These are phyloP conservation scores for Cheilosia variabilis DNA, from an alignment of 2,888 invertebrate genomes.

Conservation along the genomic window DNA sequence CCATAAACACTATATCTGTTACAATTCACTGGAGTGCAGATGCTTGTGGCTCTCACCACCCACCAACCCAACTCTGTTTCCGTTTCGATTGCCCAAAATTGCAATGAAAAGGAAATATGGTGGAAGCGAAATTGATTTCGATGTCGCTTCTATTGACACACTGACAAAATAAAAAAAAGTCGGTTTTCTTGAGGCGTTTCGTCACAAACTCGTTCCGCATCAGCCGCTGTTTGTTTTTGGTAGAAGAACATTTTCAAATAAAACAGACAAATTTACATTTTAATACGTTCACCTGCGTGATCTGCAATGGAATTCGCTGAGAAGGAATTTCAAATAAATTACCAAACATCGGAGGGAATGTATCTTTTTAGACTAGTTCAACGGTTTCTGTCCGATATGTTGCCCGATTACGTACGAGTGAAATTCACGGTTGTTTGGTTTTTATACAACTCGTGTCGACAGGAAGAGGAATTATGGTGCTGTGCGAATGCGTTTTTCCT, in stretches of 20 bases:
- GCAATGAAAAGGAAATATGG: background rate
- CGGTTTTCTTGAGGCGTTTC: background rate
- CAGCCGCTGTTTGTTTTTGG: slow-evolving; percentile 2
- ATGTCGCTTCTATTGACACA: slow-evolving; percentile 10
- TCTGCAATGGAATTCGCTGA: slow-evolving; percentile 2
- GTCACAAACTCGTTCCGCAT: background rate
- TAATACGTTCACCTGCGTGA: slow-evolving; percentile 11
- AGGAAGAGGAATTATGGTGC: slow-evolving; percentile 28
- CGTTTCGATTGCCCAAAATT: background rate
- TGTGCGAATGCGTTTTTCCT: background rate
- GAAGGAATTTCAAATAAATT: slow-evolving; percentile 33
- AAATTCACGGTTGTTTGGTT: slow-evolving; percentile 15
- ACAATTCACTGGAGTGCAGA: background rate
- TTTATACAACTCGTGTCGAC: slow-evolving; percentile 21
- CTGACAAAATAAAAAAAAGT: slow-evolving; percentile 27
- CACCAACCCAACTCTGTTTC: background rate
- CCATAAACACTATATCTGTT: background rate
- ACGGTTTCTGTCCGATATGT: background rate
- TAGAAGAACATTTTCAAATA: background rate
- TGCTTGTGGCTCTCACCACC: no score
- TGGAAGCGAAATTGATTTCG: background rate
- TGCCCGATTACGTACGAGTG: slow-evolving; percentile 23
- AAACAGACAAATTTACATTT: slow-evolving; percentile 32
- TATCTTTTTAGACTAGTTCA: slow-evolving; percentile 13
- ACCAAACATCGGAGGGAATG: slow-evolving; percentile 11